Evolutionary conservation across 2,797 vertebrate species (phyloP), one percentile per base, ranked within the genome.

Genomic region (Sebastes dallii): DNA sequence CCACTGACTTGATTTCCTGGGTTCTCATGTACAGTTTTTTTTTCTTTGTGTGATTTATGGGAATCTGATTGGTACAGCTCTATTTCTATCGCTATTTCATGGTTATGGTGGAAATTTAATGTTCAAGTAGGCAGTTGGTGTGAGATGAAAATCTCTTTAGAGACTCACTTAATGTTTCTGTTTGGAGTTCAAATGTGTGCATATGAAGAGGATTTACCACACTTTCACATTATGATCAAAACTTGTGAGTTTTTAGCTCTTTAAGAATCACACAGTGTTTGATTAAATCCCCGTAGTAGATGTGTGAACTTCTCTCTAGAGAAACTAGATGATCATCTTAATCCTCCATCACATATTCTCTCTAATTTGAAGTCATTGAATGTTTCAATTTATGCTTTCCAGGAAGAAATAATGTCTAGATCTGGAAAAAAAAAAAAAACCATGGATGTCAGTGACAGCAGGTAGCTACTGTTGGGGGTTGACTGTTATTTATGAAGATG

Each of bases 11-110:
- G 71, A 42, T 66, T 52, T 79, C 74, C 69, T 60, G 52, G 52
- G 67, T 88, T 86, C 74, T 89, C 67, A 65, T 88, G 83, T 84
- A 72, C 79, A 89, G 81, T 82, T 86, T 79, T 72, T 79, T 72
- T 79, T 70, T 80, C 65, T 83, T 75, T 75, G 73, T 86, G 82
- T 82, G 72, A 76, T 82, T 77, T 80, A 10, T 59, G 50, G 66
- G 36, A 75, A 11, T 73, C 73, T 39, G 46, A 74, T 77, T 34
- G 68, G 68, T 84, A 70, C 75, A 34, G 74, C 25, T 66, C 24
- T 52, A 46, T 78, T 77, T 71, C 52, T 69, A 58, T 59, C 18
- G 29, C 59, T 75, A 13, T 65, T 60, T 89, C 68, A 73, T 66
- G 61, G 22, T 75, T 14, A 39, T 24, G 46, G 58, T 72, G 73